phyloP scores from a whole-genome alignment of 1,140 invertebrate species.

The Zeugodacus cucurbitae region DNA sequence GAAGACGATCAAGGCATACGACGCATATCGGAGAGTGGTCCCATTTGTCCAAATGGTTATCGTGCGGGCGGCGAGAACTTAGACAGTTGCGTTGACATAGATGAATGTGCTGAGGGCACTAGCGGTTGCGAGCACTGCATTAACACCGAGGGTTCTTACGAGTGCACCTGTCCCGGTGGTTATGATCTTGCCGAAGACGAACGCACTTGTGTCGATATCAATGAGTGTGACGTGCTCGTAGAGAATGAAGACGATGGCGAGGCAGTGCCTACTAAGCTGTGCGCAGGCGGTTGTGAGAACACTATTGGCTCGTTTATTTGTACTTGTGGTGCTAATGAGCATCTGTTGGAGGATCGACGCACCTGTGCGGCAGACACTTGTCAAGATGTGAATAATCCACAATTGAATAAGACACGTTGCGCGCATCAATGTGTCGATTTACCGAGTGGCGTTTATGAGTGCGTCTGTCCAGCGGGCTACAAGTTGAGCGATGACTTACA shows the following conservation, averaged over 20 bases:
- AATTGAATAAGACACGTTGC: constrained; percentile 66
- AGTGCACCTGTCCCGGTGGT: constrained; percentile 73
- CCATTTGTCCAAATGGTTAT: constrained; percentile 66
- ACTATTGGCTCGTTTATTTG: constrained; percentile 74
- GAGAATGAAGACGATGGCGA: constrained; percentile 54
- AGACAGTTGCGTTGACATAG: constrained; percentile 71
- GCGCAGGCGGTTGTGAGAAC: constrained; percentile 74
- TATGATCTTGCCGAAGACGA: constrained; percentile 66
- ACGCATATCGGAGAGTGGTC: neutral
- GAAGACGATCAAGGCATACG: constrained; percentile 16
- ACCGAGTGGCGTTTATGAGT: constrained; percentile 62
- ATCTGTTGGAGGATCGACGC: constrained; percentile 57
- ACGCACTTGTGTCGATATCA: constrained; percentile 69
- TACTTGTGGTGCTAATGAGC: constrained; percentile 65
- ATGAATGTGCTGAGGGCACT: constrained; percentile 72
- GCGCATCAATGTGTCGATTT: constrained; percentile 71
- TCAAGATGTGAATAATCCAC: constrained; percentile 55
- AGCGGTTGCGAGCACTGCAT: constrained; percentile 48
- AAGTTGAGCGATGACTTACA: constrained; percentile 65
- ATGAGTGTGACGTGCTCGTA: constrained; percentile 73
- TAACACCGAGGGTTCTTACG: constrained; percentile 64
- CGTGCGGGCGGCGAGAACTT: constrained; percentile 49
- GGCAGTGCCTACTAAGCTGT: constrained; percentile 63
- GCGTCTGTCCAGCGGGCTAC: constrained; percentile 68
- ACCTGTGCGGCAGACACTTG: constrained; percentile 62